Evolutionary conservation across 2,888 invertebrate species (phyloP).

Genomic region (Anarsia innoxiella): DNA sequence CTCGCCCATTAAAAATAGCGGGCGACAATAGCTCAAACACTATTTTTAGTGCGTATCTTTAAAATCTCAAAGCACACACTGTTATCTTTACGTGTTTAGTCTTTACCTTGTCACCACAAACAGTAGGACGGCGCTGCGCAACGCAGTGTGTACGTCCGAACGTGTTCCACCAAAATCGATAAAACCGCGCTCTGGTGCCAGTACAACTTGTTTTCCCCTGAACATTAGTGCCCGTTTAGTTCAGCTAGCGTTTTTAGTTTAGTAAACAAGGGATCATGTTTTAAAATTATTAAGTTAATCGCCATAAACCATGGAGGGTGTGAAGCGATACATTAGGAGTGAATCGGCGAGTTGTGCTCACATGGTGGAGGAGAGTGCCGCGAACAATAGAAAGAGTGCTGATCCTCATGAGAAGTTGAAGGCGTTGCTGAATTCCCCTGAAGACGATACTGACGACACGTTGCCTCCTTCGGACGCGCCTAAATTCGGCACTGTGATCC

Average conservation of each 20-base stretch:
- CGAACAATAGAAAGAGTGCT: slow-evolving; percentile 51
- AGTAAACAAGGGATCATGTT: slow-evolving; percentile 71
- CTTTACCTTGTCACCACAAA: slow-evolving; percentile 7
- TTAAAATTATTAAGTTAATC: slow-evolving; percentile 35
- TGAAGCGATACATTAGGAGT: slow-evolving; percentile 65
- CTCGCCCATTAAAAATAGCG: slow-evolving; percentile 69
- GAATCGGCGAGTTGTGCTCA: slow-evolving; percentile 68
- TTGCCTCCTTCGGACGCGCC: slow-evolving; percentile 67
- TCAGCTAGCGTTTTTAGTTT: slow-evolving; percentile 58
- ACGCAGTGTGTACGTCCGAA: slow-evolving; percentile 6
- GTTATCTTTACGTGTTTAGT: slow-evolving; percentile 42
- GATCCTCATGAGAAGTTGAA: slow-evolving; percentile 68
- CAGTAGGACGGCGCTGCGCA: slow-evolving; percentile 6
- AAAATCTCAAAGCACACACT: slow-evolving; percentile 51
- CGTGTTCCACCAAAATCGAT: slow-evolving; percentile 32
- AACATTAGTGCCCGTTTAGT: slow-evolving; percentile 49
- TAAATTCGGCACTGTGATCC: slow-evolving; percentile 89
- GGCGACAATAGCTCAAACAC: slow-evolving; percentile 69
- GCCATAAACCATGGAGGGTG: slow-evolving; percentile 44
- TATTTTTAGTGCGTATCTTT: slow-evolving; percentile 69
- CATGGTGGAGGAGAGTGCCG: slow-evolving; percentile 62
- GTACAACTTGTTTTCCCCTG: slow-evolving; percentile 47
- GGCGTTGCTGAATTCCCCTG: slow-evolving; percentile 60
- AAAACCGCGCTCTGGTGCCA: slow-evolving; percentile 32
- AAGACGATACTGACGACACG: slow-evolving; percentile 61